Base-by-base conservation (phyloP, 1,140 invertebrate genomes). In the Papilio polyxenes region DNA sequence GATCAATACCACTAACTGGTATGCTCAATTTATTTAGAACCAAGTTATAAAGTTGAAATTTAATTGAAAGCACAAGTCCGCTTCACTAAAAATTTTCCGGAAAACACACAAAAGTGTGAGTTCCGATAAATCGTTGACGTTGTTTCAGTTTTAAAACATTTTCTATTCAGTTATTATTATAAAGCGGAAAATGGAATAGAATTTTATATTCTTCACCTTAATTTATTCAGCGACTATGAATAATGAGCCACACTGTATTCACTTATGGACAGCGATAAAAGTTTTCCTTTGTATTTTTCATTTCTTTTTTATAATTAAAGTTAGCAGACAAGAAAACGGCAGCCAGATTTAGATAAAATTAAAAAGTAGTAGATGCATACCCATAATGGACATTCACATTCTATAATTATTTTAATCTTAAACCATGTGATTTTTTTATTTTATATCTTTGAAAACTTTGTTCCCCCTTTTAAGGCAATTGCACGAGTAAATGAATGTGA, bases 181-280 rank as follows among this genome's bases (percentile, higher is more conserved):
- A 17, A 17, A 40, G 31, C 65, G 11, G 65, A 72, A 72, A 40
- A 72, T 40, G 7, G 13, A 72, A 37, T 17, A 1, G 11, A 15
- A 72, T 69, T 69, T 69, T 69, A 72, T 72, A 72, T 40, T 40
- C 65, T 37, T 31, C 65, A 72, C 23, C 65, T 13, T 72, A 72
- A 72, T 72, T 37, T 72, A 37, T 72, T 37, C 65, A 72, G n/a
- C 11, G 31, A 72, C 65, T 72, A 72, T 72, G 65, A 72, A 72
- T 40, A 72, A 72, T 72, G 65, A 72, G 65, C 31, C 31, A 72
- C 65, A 37, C 65, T 40, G 65, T 37, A 72, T 37, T 72, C 65
- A 37, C 6, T 72, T 37, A 15, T 37, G 23, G 13, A 13, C 40
- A n/a, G n/a, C n/a, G n/a, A n/a, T n/a, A n/a, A n/a, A 37, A 15